Percentiles rank a stretch among this genome's conserved stretches.
These are phyloP conservation scores for Chlorocebus sabaeus DNA, from an alignment of 2,113 vertebrate species.

Conservation along the genomic window DNA sequence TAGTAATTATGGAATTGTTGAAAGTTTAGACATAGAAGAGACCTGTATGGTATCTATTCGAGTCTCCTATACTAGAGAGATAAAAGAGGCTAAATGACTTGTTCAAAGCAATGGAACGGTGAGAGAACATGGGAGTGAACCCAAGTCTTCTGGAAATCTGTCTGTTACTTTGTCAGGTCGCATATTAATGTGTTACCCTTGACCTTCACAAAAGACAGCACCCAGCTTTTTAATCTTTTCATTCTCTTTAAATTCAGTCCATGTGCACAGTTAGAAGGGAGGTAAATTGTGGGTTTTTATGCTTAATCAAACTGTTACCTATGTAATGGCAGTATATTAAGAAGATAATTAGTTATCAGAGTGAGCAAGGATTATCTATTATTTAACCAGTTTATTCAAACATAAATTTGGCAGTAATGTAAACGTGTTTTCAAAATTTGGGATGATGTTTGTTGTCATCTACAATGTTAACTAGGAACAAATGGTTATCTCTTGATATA, in stretches of 20 bases:
- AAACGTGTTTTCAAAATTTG: conserved; percentile 22
- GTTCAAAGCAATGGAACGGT: not conserved
- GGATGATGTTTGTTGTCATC: not conserved
- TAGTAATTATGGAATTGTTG: not conserved
- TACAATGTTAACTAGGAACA: not conserved
- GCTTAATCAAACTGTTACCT: not conserved
- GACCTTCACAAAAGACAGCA: not conserved
- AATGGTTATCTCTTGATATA: not conserved
- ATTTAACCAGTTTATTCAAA: conserved; percentile 16
- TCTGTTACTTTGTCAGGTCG: not conserved
- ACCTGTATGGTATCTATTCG: not conserved
- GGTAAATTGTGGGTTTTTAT: conserved; percentile 10
- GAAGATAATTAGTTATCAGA: not conserved
- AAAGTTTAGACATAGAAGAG: not conserved
- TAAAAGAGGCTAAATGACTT: not conserved
- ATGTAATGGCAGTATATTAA: not conserved
- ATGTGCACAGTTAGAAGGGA: not conserved
- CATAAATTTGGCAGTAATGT: not conserved
- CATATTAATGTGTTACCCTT: not conserved
- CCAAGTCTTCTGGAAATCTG: not conserved
- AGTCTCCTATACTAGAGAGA: not conserved
- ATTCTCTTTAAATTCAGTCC: not conserved
- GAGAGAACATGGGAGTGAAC: not conserved
- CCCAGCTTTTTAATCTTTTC: not conserved
- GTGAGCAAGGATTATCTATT: not conserved